Conservation (phyloP, 2,797 vertebrate species). For the Sternotherus odoratus region DNA sequence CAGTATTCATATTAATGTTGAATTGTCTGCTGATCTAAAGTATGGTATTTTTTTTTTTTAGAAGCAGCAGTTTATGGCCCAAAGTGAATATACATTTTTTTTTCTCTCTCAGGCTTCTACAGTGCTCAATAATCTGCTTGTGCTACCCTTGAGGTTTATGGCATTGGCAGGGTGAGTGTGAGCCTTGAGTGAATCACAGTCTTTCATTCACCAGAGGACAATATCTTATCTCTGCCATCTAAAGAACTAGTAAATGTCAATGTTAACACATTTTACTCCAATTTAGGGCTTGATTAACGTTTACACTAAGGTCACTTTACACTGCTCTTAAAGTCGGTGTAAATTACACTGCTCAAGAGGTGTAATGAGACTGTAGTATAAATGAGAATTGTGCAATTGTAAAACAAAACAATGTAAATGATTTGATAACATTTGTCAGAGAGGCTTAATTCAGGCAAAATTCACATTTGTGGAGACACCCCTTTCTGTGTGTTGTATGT, state of each 20-base stretch:
- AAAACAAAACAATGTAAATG: rapidly evolving
- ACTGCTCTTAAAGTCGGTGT: neutral
- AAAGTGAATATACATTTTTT: neutral
- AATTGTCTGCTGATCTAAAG: slow-evolving; percentile 1
- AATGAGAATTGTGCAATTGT: neutral
- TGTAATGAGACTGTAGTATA: neutral
- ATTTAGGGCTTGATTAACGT: neutral
- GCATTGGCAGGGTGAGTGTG: neutral
- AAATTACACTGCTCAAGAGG: neutral
- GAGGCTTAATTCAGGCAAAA: neutral
- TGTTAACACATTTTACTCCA: neutral
- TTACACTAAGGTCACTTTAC: neutral
- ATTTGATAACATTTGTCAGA: neutral
- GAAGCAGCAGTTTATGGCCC: neutral
- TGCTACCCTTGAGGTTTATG: neutral
- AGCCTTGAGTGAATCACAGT: neutral
- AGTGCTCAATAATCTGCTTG: neutral
- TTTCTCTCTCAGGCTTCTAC: neutral
- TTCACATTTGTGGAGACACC: neutral
- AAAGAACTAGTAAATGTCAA: neutral
- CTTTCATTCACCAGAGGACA: slow-evolving; percentile 8
- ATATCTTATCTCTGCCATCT: neutral
- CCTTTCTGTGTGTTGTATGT: neutral
- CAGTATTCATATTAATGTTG: neutral
- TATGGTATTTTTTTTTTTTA: neutral